Evolutionary conservation across 2,797 vertebrate species (phyloP), one percentile per base, ranked within the genome.

Genomic region (Vultur gryphus): DNA sequence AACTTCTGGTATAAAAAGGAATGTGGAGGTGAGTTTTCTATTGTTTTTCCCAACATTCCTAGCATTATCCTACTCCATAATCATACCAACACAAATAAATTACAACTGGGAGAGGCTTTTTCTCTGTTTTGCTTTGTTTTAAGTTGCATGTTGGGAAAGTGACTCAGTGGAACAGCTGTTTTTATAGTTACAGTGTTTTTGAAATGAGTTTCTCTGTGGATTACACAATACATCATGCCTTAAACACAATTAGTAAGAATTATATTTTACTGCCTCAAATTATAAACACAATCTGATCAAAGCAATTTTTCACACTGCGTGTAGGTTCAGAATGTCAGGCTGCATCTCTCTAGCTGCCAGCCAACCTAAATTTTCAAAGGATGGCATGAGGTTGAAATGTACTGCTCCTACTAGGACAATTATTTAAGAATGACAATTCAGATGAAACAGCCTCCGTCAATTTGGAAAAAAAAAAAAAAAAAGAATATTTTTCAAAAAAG

Each of bases 111-210:
- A 93, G 49, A 71, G 57, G 23, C 11, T 57, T 73, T 81, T 94
- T 54, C 69, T 67, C 55, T 84, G 51, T 79, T 93, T 86, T 94
- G 72, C 55, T 93, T 78, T 82, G 49, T 19, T 90, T 86, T 71
- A 83, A 51, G 57, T 43, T 90, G 78, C 61, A 80, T 8, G 0
- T 78, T 90, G 79, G 90, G 72, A 89, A 95, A 95, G 91, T 94
- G 92, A 95, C 84, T 96, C 93, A 95, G 84, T 92, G 72, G 89
- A 95, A 81, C 86, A 92, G 84, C 90, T 95, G 93, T 7, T 97
- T 96, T 94, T 70, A 84, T 85, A 72, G 82, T 78, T 83, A 80
- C 67, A 73, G 35, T 90, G 69, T 67, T 93, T 95, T 75, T 92
- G 61, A 93, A 97, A 96, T 10, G 0, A 85, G 73, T 48, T 85